These are phyloP conservation scores for Gortyna flavago DNA, from an alignment of 2,888 invertebrate genomes.

Conservation along the genomic window DNA sequence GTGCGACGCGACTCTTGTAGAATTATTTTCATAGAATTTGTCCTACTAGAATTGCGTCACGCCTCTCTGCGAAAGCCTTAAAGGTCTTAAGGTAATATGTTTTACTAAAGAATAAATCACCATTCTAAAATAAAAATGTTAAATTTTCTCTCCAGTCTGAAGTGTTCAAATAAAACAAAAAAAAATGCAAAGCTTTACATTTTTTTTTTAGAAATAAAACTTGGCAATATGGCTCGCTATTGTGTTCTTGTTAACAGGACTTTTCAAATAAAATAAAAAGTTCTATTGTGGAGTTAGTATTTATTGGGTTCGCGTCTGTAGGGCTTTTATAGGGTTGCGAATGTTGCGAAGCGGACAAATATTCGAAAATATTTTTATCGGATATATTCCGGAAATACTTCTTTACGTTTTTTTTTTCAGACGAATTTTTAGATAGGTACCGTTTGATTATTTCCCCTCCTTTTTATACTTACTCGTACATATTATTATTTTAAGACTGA, in stretches of 20 bases:
- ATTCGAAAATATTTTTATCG: constrained; percentile 1
- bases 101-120: constrained; percentile 3
- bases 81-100: too few species aligned
- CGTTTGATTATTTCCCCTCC: too few species aligned
- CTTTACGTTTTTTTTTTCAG: too few species aligned
- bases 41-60: too few species aligned
- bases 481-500: too few species aligned
- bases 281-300: constrained; percentile 68
- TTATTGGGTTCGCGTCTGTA: constrained; percentile 63
- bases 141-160: background rate
- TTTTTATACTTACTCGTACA: too few species aligned
- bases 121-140: background rate
- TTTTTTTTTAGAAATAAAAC: constrained; percentile 45
- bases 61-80: too few species aligned
- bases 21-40: too few species aligned
- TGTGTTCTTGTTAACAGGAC: constrained; percentile 51
- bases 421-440: too few species aligned
- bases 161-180: constrained; percentile 1
- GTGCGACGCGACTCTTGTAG: too few species aligned
- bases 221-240: constrained; percentile 42
- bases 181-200: constrained; percentile 21
- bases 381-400: background rate
- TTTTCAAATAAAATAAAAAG: constrained; percentile 64
- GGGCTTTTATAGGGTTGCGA: constrained; percentile 49
- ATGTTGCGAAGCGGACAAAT: constrained; percentile 7